A percentile compares a stretch with the other conserved stretches of the same genome.
phyloP scores from a whole-genome alignment of 2,113 vertebrate genomes.

The Benitochromis conjunctus region DNA sequence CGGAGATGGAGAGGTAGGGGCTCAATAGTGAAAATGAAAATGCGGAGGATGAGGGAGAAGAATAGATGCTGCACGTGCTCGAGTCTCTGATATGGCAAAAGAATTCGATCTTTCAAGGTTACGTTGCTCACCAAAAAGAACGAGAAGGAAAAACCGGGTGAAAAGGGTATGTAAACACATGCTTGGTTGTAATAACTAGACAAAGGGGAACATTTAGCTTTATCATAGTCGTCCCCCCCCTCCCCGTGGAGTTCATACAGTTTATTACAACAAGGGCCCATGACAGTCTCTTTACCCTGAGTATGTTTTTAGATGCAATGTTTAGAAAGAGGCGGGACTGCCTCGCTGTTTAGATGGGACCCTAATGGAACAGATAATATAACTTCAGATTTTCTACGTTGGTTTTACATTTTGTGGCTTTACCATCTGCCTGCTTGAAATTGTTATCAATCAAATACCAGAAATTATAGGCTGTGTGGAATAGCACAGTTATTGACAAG shows the following conservation, averaged over 20 bases:
- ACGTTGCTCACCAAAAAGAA: not conserved
- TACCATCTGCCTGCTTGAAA: not conserved
- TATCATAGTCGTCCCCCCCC: conserved; percentile 3
- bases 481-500: not conserved
- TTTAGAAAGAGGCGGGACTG: not conserved
- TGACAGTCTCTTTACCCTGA: not conserved
- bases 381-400: not conserved
- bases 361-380: not conserved
- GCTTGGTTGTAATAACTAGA: not conserved
- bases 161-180: not conserved
- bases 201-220: not conserved
- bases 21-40: conserved; percentile 20
- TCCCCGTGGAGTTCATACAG: conserved; percentile 15
- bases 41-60: not conserved
- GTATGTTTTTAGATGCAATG: not conserved
- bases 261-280: conserved; percentile 23
- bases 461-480: not conserved
- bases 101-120: not conserved
- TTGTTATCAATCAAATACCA: not conserved
- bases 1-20: conserved; percentile 6
- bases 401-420: not conserved
- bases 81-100: not conserved
- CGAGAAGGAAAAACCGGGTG: not conserved
- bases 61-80: not conserved
- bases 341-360: not conserved